Base-by-base conservation (phyloP, 2,113 vertebrate genomes). In the Elephantulus edwardii region DNA sequence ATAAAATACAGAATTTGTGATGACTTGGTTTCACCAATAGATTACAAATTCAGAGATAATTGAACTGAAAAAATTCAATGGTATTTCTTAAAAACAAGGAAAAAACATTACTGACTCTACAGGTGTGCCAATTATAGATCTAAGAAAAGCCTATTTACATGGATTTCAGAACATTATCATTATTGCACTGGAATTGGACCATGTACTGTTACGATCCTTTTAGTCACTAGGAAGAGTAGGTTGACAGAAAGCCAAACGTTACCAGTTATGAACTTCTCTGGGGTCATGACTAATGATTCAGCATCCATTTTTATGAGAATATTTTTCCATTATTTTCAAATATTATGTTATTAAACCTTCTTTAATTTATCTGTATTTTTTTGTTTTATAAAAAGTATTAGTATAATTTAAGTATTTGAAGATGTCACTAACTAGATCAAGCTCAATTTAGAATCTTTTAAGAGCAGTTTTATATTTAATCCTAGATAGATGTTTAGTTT, bases 21-120 rank as follows among this genome's bases (percentile, higher is more conserved):
- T 42, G 4, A 46, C 17, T 40, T 40, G 48, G 52, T 35, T 35
- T 92, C 81, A 78, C 40, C 88, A 13, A 50, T 60, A 87, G 11
- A 13, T 68, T 56, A 81, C 26, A 87, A 77, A 12, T 58, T 88
- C 26, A 72, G n/a, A 70, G n/a, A 40, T 81, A 74, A 56, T 33
- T 66, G 40, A 88, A 75, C 74, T 48, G 44, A 78, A 22, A 54
- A 91, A 86, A 40, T 75, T n/a, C 28, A 35, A 35, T 82, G 42
- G 26, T 20, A 13, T 89, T 89, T 83, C 26, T 89, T 84, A 84
- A 22, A 81, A 78, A 54, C 38, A 88, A 33, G 20, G 68, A 78
- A 60, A 52, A 82, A 83, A 79, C 9, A 86, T 72, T 42, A 60
- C 5, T 22, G n/a, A 74, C 30, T n/a, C 50, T 56, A 9, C 8